These are phyloP conservation scores for Chrysodeixis includens DNA, from an alignment of 2,888 invertebrate species.

Conservation along the genomic window DNA sequence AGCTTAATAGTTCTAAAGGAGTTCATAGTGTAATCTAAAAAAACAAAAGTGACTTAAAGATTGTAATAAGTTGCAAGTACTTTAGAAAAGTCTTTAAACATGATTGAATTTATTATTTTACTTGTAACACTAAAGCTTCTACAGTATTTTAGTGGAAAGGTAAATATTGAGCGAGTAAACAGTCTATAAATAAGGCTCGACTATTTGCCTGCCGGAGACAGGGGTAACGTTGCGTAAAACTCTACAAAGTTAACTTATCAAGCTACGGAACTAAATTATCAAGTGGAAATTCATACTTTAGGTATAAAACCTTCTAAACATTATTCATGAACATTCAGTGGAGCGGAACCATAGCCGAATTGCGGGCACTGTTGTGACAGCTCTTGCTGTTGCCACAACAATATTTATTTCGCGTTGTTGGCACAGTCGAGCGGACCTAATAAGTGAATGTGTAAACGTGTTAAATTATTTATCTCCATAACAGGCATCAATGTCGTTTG, in stretches of 20 bases:
- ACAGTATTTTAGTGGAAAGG: neutral
- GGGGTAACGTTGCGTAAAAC: neutral
- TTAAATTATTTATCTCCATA: constrained; percentile 47
- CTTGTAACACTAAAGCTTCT: neutral
- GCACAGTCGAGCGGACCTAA: constrained; percentile 34
- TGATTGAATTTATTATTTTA: neutral
- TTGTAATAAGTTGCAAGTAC: neutral
- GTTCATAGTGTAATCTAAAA: constrained; percentile 22
- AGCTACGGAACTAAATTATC: constrained; percentile 16
- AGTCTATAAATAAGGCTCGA: neutral
- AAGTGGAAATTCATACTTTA: constrained; percentile 21
- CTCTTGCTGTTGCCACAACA: constrained; percentile 40
- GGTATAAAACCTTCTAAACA: constrained; percentile 49
- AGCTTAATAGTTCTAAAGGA: constrained; percentile 1
- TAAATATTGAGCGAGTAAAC: neutral
- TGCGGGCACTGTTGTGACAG: constrained; percentile 73
- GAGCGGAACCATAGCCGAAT: constrained; percentile 74
- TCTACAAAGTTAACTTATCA: neutral
- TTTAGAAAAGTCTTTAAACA: neutral
- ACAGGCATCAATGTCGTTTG: constrained; percentile 53
- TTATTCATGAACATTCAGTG: constrained; percentile 54
- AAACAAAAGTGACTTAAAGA: neutral
- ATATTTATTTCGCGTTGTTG: constrained; percentile 47
- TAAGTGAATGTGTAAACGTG: constrained; percentile 38
- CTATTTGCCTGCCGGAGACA: neutral